Evolutionary conservation across 2,888 invertebrate species (phyloP).

Genomic region (Synanthedon formicaeformis): DNA sequence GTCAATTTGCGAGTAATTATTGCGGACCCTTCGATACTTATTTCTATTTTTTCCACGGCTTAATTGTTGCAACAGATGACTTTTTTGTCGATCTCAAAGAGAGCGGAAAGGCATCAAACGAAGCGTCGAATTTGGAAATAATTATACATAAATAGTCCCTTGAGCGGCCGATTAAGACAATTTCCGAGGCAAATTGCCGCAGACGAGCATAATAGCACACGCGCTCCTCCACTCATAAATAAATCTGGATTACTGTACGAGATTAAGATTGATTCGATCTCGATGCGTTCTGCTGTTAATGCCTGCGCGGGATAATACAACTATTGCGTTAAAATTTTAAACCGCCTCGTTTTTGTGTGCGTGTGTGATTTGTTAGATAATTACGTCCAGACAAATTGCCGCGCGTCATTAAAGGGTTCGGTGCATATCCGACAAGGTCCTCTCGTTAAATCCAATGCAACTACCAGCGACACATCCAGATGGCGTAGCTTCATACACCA

Average conservation of each 20-base stretch:
- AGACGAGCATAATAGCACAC: slow-evolving; percentile 71
- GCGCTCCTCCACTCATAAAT: slow-evolving; percentile 64
- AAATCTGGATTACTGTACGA: slow-evolving; percentile 70
- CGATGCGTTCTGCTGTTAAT: slow-evolving; percentile 66
- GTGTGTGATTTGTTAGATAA: slow-evolving; percentile 56
- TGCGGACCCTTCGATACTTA: slow-evolving; percentile 71
- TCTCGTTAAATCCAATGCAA: no score
- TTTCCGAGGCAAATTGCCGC: slow-evolving; percentile 70
- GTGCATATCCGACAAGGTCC: neutral
- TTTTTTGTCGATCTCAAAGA: slow-evolving; percentile 71
- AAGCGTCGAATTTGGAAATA: slow-evolving; percentile 71
- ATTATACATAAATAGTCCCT: slow-evolving; percentile 72
- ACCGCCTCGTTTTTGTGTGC: slow-evolving; percentile 55
- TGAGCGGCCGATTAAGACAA: slow-evolving; percentile 72
- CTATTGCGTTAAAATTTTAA: slow-evolving; percentile 60
- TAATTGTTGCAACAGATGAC: slow-evolving; percentile 71
- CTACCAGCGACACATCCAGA: no score
- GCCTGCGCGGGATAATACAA: slow-evolving; percentile 51
- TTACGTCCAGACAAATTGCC: slow-evolving; percentile 64
- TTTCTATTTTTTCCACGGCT: slow-evolving; percentile 64
- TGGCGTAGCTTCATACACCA: no score
- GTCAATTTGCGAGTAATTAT: slow-evolving; percentile 70
- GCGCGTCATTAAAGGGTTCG: slow-evolving; percentile 42
- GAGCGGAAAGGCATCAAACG: slow-evolving; percentile 72
- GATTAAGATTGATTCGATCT: slow-evolving; percentile 70